Conservation (phyloP, 2,113 vertebrate genomes). For the Pterophyllum scalare region DNA sequence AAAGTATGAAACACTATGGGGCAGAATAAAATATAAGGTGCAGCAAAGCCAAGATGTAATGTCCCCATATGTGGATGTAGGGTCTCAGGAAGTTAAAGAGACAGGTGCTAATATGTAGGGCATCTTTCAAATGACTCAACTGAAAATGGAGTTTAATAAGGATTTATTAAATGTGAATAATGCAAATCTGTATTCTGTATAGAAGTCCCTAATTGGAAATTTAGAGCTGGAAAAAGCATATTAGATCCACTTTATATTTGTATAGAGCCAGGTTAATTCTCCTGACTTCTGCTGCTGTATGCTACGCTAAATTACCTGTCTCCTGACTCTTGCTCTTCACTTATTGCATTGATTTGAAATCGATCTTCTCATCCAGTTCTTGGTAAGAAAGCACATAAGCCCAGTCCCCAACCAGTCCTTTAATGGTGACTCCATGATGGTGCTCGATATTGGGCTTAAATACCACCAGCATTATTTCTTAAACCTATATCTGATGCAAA, state of each 20-base stretch:
- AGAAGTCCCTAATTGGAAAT: neutral
- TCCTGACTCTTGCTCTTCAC: neutral
- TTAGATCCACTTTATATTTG: conserved; percentile 2
- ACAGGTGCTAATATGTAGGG: neutral
- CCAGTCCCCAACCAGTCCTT: neutral
- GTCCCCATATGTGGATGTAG: too few species aligned
- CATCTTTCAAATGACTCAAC: neutral
- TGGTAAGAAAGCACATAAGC: neutral
- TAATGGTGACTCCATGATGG: neutral
- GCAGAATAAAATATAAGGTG: too few species aligned
- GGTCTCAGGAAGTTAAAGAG: too few species aligned
- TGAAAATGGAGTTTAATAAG: neutral
- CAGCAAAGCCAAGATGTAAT: too few species aligned
- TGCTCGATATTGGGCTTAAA: neutral
- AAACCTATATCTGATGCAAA: neutral
- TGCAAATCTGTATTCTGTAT: neutral
- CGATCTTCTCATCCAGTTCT: neutral
- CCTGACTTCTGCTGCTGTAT: neutral
- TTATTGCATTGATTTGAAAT: neutral
- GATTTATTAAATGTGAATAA: neutral
- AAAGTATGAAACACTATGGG: too few species aligned
- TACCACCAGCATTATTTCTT: neutral
- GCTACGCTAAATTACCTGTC: neutral
- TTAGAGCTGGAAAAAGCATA: neutral
- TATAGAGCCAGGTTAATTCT: neutral